Evolutionary conservation across 2,113 vertebrate species (phyloP), one percentile per base, ranked within the genome.

Genomic region (Xiphophorus couchianus): DNA sequence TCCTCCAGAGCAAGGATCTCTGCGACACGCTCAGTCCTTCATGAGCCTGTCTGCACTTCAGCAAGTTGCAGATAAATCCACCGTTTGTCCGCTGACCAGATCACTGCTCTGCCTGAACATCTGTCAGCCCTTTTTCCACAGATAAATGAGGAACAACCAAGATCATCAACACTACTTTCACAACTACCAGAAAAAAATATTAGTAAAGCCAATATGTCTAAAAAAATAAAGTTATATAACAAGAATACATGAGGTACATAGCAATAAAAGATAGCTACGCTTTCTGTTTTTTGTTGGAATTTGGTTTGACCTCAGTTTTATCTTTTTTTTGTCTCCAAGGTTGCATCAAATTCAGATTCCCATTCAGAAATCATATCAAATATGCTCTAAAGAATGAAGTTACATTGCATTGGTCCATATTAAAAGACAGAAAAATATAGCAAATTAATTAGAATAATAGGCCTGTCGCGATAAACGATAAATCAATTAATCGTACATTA

Each of bases 11-110:
- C 1, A 17, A 62, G 58, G 64, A 54, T 72, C 65, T 77, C 28
- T 68, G 69, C 42, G 22, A 19, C 29, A 15, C 2, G 1, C 54
- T 62, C n/a, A 5, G 35, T 31, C 29, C 76, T 64, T 75, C 42
- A 15, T 68, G 37, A 67, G 33, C 15, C 65, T 71, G 71, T 73
- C 62, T 76, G 22, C 44, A 65, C 58, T 4, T 25, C 63, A 39
- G 48, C 12, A 35, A 48, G 51, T 70, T 37, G 37, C 65, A 78
- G 39, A 73, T 37, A 37, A 54, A 66, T 22, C 35, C 28, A 5
- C n/a, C 51, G 42, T 48, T 85, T 61, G 87, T 70, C 70, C 15
- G 69, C 63, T 66, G 81, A 88, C 80, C 89, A n/a, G 44, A 66
- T 76, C 69, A 69, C 68, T 69, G 30, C 58, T 25, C 63, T 69